These are phyloP conservation scores for Anabas testudineus DNA, from an alignment of 2,797 vertebrate genomes.

Conservation along the genomic window DNA sequence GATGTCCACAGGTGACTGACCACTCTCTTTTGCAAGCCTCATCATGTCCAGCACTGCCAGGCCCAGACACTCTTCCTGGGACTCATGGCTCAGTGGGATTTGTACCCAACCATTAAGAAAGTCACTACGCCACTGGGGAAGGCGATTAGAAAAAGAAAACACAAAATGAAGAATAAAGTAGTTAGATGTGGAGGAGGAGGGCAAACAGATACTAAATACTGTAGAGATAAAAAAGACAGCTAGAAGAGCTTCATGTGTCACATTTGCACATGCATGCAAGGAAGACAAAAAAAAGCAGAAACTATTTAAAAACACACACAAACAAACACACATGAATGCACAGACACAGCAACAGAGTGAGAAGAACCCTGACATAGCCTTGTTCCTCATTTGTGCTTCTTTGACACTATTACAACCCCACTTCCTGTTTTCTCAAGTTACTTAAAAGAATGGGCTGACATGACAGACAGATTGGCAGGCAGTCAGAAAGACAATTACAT, in stretches of 20 bases:
- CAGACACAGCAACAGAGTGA: neutral
- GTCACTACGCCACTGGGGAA: constrained; percentile 91
- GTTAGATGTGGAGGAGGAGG: too few species aligned
- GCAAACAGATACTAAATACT: neutral
- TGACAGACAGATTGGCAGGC: constrained; percentile 3
- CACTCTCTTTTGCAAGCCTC: constrained; percentile 93
- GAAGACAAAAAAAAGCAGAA: neutral
- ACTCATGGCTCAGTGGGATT: constrained; percentile 91
- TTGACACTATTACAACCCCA: constrained; percentile 31
- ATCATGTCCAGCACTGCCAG: constrained; percentile 98
- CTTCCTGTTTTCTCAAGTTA: constrained; percentile 64
- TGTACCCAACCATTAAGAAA: constrained; percentile 90
- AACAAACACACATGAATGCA: neutral
- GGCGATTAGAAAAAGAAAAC: neutral
- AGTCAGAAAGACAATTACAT: constrained; percentile 1
- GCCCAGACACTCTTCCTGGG: constrained; percentile 97
- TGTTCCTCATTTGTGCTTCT: constrained; percentile 32
- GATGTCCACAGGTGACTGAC: constrained; percentile 89
- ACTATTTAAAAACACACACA: constrained; percentile 7
- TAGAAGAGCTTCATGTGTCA: neutral
- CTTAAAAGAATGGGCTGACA: constrained; percentile 32
- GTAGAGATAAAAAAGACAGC: too few species aligned
- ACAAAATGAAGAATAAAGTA: neutral
- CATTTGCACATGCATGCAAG: constrained; percentile 7
- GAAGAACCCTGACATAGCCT: neutral